These are phyloP conservation scores for Schlechtendalia chinensis DNA, from an alignment of 1,140 invertebrate genomes.

Conservation along the genomic window DNA sequence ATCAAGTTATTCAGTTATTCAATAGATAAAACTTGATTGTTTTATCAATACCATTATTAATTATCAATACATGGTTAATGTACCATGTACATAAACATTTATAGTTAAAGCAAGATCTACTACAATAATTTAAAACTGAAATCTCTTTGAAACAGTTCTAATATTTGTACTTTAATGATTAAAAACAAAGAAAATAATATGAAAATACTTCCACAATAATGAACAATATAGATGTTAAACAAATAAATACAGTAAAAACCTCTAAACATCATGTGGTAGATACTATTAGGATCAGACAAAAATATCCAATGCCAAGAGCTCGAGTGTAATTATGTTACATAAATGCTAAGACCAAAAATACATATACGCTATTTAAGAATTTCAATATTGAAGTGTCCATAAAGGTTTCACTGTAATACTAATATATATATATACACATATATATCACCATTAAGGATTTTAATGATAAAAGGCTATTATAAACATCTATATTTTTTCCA, in stretches of 20 bases:
- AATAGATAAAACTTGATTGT: background rate
- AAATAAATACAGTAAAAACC: background rate
- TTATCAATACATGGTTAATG: background rate
- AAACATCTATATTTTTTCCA: conserved; percentile 1
- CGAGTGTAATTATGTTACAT: no score
- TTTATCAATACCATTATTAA: no score
- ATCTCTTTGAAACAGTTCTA: background rate
- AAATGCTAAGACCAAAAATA: no score
- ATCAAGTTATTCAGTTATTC: background rate
- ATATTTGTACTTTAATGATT: background rate
- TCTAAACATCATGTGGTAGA: background rate
- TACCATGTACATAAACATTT: background rate
- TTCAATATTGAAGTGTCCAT: no score
- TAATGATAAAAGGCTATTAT: conserved; percentile 6
- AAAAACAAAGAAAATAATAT: background rate
- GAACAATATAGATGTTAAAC: background rate
- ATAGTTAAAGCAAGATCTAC: background rate
- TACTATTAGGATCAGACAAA: background rate
- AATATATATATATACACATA: no score
- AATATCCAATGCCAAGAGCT: no score
- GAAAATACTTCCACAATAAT: background rate
- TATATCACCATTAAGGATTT: background rate
- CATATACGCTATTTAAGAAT: no score
- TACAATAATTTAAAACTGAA: background rate
- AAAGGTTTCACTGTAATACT: background rate